Evolutionary conservation across 2,797 vertebrate species (phyloP), one percentile per base, ranked within the genome.

Genomic region (Trichosurus vulpecula): DNA sequence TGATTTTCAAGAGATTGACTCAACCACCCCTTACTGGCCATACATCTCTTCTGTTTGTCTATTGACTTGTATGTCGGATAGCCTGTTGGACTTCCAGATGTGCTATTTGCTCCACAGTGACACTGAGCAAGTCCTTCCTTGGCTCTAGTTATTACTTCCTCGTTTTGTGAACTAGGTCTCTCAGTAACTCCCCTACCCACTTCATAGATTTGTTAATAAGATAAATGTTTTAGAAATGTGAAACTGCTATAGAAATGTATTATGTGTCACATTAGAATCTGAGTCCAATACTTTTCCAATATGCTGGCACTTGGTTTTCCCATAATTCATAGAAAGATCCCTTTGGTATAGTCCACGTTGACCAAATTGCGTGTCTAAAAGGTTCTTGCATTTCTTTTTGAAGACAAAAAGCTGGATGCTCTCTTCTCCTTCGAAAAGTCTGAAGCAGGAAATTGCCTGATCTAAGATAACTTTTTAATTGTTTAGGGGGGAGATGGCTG

Each of bases 341-440:
- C 55, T 81, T 94, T 87, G 57, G 61, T 19, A 92, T 90, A 52
- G 47, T 91, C n/a, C 11, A 30, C 74, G 41, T 47, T 47, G 19
- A 25, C 41, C 74, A 47, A 81, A 81, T 81, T 27, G 9, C 91
- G 31, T n/a, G 2, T 10, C 81, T 52, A 74, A 92, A 22, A 19
- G 41, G 2, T 25, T 51, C 1, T 41, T 2, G 47, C 57, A 35
- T 25, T 94, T 96, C 54, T 8, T 93, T 94, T 35, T 90, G 90
- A 95, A 91, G 89, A 35, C 9, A 87, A 96, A 92, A 94, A 92
- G 52, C 61, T 54, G 91, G 56, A 31, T 27, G 57, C n/a, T 94
- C 47, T 94, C 5, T 11, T 0, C 47, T 53, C 94, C 95, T 94
- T 30, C 52, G 53, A 92, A 10, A 93, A 95, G n/a, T 55, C 89